Evolutionary conservation across 1,140 invertebrate species (phyloP).

Genomic region (Helicoverpa armigera): DNA sequence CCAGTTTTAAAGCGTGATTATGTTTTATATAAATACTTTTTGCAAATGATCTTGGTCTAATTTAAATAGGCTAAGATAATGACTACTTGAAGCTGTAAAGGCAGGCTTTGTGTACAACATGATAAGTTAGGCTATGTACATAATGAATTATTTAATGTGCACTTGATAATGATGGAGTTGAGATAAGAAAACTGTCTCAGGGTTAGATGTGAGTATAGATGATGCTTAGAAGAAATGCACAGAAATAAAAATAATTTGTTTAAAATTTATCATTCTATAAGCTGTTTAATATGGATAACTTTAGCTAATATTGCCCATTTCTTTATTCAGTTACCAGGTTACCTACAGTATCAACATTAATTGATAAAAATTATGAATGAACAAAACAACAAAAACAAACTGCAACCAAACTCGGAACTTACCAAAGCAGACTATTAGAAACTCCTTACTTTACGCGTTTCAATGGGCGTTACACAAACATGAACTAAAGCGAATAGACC

Average conservation of each 20-base stretch:
- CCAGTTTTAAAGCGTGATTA: no score
- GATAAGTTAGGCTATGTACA: background rate
- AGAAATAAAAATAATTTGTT: background rate
- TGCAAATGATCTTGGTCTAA: background rate
- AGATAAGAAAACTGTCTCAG: background rate
- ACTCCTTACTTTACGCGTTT: conserved; percentile 74
- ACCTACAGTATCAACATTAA: background rate
- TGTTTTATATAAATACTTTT: background rate
- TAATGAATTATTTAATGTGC: conserved; percentile 15
- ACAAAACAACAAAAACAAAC: conserved; percentile 4
- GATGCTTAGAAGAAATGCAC: no score
- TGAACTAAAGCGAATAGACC: conserved; percentile 71
- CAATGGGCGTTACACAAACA: conserved; percentile 72
- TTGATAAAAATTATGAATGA: background rate
- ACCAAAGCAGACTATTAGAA: conserved; percentile 67
- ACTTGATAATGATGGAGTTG: background rate
- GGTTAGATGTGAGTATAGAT: background rate
- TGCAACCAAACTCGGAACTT: conserved; percentile 52
- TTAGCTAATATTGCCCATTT: background rate
- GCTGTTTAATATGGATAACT: background rate
- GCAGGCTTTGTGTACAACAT: background rate
- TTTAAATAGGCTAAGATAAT: conserved; percentile 5
- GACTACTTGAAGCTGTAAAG: conserved; percentile 1
- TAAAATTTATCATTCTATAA: background rate
- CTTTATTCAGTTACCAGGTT: background rate